Percentiles rank a stretch among this genome's conserved stretches.
Evolutionary conservation across 2,888 invertebrate genomes (phyloP).

Genomic region (Andrena chrysosceles): DNA sequence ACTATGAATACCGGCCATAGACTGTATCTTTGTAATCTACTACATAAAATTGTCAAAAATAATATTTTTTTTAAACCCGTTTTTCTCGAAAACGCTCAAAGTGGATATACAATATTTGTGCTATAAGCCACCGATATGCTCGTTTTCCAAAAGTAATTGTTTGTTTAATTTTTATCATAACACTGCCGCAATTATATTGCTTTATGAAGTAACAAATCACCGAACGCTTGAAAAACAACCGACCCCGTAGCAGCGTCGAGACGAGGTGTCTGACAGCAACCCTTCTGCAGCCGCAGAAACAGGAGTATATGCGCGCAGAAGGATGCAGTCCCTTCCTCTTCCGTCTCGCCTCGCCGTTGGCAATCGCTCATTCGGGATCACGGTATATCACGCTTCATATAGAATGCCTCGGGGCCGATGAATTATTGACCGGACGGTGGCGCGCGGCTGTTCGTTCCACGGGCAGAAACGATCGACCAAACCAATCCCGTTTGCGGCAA

Average conservation of each 20-base stretch:
- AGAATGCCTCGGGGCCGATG: conserved; percentile 76
- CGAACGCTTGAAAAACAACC: conserved; percentile 3
- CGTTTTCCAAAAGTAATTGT: no score
- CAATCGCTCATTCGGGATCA: conserved; percentile 82
- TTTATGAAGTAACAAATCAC: conserved; percentile 4
- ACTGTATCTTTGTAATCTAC: no score
- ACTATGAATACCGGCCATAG: no score
- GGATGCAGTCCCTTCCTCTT: conserved; percentile 60
- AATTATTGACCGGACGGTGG: conserved; percentile 78
- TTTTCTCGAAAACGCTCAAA: no score
- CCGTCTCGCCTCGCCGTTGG: conserved; percentile 76
- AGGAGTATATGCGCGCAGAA: conserved; percentile 51
- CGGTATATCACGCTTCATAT: conserved; percentile 82
- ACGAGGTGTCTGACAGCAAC: conserved; percentile 27
- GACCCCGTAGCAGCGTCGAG: not conserved
- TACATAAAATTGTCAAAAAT: no score
- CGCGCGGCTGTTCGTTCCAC: conserved; percentile 56
- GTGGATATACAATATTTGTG: no score
- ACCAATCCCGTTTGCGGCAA: conserved; percentile 81
- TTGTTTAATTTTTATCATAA: no score
- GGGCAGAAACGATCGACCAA: conserved; percentile 78
- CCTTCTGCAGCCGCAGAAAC: conserved; percentile 47
- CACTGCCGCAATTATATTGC: not conserved
- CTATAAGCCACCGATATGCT: no score
- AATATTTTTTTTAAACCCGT: no score